A percentile compares a stretch with the other conserved stretches of the same genome.
These are phyloP conservation scores for Holcopasites calliopsidis DNA, from an alignment of 1,140 invertebrate species.

Conservation along the genomic window DNA sequence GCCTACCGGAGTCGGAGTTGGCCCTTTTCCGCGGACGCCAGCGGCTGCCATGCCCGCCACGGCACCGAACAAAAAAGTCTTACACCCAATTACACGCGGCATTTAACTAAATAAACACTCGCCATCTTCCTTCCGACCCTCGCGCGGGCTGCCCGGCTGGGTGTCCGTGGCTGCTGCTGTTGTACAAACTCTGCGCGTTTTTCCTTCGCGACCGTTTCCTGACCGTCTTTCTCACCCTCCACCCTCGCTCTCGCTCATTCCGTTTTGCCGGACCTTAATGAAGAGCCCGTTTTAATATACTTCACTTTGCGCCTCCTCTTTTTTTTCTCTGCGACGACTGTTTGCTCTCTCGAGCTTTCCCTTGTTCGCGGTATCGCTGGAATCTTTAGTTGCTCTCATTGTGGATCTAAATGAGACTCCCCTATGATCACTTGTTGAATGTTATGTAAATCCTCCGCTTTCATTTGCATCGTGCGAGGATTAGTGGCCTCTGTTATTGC, in stretches of 20 bases:
- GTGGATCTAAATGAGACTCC: conserved; percentile 12
- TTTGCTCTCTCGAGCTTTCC: conserved; percentile 11
- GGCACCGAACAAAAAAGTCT: conserved; percentile 53
- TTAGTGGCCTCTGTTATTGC: background rate
- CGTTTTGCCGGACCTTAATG: conserved; percentile 19
- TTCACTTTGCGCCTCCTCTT: conserved; percentile 1
- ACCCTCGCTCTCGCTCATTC: background rate
- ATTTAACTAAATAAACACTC: conserved; percentile 66
- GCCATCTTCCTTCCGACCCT: conserved; percentile 25
- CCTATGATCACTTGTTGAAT: conserved; percentile 42
- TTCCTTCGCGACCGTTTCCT: background rate
- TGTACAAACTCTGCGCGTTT: background rate
- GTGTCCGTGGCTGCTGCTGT: background rate
- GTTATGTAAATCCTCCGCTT: conserved; percentile 16
- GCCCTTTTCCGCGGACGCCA: conserved; percentile 22
- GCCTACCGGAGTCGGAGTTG: background rate
- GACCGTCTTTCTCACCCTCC: background rate
- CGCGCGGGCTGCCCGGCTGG: no score
- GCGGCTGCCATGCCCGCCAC: background rate
- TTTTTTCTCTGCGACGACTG: background rate
- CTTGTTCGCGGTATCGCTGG: background rate
- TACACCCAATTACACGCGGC: conserved; percentile 70
- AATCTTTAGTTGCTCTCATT: background rate
- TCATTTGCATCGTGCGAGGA: conserved; percentile 16
- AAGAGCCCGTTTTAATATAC: conserved; percentile 39